Conservation (phyloP, 2,797 vertebrate species). For the Sciurus carolinensis region DNA sequence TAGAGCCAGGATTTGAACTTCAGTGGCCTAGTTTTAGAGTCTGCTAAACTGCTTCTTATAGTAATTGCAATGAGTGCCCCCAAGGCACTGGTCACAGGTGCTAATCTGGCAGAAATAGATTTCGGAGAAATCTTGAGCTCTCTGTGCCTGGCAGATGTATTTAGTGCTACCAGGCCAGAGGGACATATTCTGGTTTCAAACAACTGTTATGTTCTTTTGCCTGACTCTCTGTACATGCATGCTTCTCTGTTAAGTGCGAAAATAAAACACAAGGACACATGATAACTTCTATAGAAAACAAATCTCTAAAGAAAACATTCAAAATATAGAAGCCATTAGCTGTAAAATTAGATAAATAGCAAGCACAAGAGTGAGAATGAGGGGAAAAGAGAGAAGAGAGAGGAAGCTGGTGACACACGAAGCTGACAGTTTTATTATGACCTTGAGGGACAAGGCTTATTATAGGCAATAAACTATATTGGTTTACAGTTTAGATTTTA, state of each 20-base stretch:
- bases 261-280: slow-evolving; percentile 28
- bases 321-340: slow-evolving; percentile 51
- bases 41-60: neutral
- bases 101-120: slow-evolving; percentile 32
- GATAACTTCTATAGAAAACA: slow-evolving; percentile 46
- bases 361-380: neutral
- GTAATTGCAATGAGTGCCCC: neutral
- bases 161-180: slow-evolving; percentile 4
- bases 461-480: slow-evolving; percentile 62
- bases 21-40: neutral
- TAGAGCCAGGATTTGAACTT: neutral
- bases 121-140: slow-evolving; percentile 20
- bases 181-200: slow-evolving; percentile 37
- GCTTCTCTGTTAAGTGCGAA: slow-evolving; percentile 15
- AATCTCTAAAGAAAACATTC: slow-evolving; percentile 49
- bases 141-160: neutral
- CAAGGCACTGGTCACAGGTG: slow-evolving; percentile 1
- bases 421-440: slow-evolving; percentile 65
- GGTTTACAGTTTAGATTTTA: slow-evolving; percentile 74
- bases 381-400: neutral
- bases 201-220: neutral
- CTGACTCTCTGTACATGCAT: neutral
- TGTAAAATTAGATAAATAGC: slow-evolving; percentile 21
- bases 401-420: neutral
- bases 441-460: slow-evolving; percentile 47